Evolutionary conservation across 2,888 invertebrate species (phyloP), one percentile per base, ranked within the genome.

Genomic region (Epistrophe eligans): DNA sequence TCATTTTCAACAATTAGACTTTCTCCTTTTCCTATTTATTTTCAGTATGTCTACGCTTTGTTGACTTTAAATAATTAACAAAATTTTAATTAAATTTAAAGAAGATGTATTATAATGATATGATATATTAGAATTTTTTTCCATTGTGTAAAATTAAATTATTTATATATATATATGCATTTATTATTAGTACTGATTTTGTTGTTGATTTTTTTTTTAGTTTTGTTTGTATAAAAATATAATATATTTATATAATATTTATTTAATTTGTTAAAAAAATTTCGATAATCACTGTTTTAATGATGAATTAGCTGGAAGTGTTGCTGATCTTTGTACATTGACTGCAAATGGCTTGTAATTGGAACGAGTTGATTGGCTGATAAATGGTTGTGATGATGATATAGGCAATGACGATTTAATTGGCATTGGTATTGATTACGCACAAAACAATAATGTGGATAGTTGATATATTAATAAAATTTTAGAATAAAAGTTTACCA

Each of bases 231-330:
- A 81, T 85, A 87, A 87, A 85, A 88, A 88, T 79, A 87, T 77
- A 87, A 82, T 82, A 76, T 79, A 87, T 85, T 79, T 79, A 82
- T 83, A 81, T 84, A 84, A 84, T 80, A 77, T 88, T 84, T 88
- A 58, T 40, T 88, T 88, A 67, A 84, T 76, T 64, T 82, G 74
- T 79, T 83, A 88, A 88, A 84, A 84, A 88, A 84, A 77, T 74
- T 87, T 82, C 79, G 82, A 87, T 87, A 89, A 90, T 91, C 90
- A 92, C 91, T 92, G 92, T 90, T 93, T 93, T 89, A 97, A 94
- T 90, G 97, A 96, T 90, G 96, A 96, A 94, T 97, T 97, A 91
- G 97, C 96, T 91, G 97, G 97, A 93, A 97, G 95, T 90, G 97
- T 97, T 89, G 97, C 97, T 91, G 97, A 97, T 93, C 97, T 95